phyloP scores from a whole-genome alignment of 2,888 invertebrate species.

The Gerosis bhagava region DNA sequence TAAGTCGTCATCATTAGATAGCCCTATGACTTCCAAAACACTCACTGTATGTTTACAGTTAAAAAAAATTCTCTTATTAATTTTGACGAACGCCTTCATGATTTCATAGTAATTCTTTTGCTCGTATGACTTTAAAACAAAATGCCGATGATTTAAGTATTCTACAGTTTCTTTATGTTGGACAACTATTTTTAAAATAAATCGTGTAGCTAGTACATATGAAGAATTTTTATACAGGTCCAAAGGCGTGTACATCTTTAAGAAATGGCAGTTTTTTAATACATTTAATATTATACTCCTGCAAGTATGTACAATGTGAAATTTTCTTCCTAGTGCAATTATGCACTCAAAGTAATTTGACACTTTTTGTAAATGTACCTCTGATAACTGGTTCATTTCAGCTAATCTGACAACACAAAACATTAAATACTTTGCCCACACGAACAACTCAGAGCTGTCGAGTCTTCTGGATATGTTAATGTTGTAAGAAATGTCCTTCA shows the following conservation, averaged over 20 bases:
- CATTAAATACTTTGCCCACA: slow-evolving; percentile 69
- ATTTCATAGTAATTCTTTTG: slow-evolving; percentile 78
- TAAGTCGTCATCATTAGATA: slow-evolving; percentile 61
- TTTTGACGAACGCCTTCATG: slow-evolving; percentile 68
- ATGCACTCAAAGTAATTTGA: slow-evolving; percentile 54
- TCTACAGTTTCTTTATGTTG: slow-evolving; percentile 52
- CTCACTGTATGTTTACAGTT: slow-evolving; percentile 58
- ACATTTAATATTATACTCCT: slow-evolving; percentile 54
- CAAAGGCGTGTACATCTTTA: slow-evolving; percentile 64
- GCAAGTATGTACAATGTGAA: slow-evolving; percentile 53
- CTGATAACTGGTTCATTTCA: slow-evolving; percentile 50
- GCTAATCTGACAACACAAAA: slow-evolving; percentile 62
- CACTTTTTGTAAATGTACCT: slow-evolving; percentile 50
- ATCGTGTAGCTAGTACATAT: slow-evolving; percentile 54
- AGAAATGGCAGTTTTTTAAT: slow-evolving; percentile 63
- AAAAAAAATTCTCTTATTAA: slow-evolving; percentile 59
- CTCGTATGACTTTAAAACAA: slow-evolving; percentile 72
- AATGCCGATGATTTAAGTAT: slow-evolving; percentile 55
- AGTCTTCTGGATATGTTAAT: slow-evolving; percentile 42
- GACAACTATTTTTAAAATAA: slow-evolving; percentile 55
- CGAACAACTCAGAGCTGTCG: slow-evolving; percentile 61
- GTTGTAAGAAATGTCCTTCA: slow-evolving; percentile 48
- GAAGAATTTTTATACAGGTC: slow-evolving; percentile 51
- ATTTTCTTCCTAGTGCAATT: slow-evolving; percentile 53
- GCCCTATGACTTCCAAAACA: slow-evolving; percentile 66